Evolutionary conservation across 2,797 vertebrate species (phyloP), one percentile per base, ranked within the genome.

Genomic region (Lophius americanus): DNA sequence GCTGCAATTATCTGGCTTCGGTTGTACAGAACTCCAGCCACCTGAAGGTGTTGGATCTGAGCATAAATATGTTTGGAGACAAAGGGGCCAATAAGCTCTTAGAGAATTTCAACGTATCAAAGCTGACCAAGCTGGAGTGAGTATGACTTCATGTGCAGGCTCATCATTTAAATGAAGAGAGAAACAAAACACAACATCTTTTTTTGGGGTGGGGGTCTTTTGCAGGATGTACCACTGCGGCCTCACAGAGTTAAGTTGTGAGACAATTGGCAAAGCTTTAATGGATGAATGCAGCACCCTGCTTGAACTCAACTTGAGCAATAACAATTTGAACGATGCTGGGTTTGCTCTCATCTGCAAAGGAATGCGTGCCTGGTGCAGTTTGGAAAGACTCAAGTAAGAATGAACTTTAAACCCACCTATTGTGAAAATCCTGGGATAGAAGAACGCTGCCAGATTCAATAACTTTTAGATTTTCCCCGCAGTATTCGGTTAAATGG

Each of bases 351-450:
- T 53, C 3, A 58, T 88, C 70, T 79, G 78, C 2, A 43, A 66
- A 33, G 63, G 72, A 60, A 81, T 85, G 74, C 60, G 59, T 1
- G 52, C 68, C 3, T 74, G 76, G 72, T 66, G 53, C 13, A 5
- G 63, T 8, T 57, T 88, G 65, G 54, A 79, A 38, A 83, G 72
- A 51, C 82, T 88, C 41, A 83, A 85, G 86, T 88, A 70, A 79
- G 77, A 3, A 52, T 0, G 4, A 23, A 23, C 23, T 23, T 23
- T 23, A 23, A 23, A 23, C 23, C 23, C 23, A 23, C 23, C 23
- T 23, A 23, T 23, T 23, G 23, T 38, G n/a, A 14, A 48, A 42
- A 9, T 14, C 12, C 7, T 42, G 32, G 6, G 2, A 47, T 46
- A 13, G 10, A 9, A 36, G 2, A 12, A 39, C 23, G 23, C 23